Base-by-base conservation (phyloP, 2,888 invertebrate genomes). In the Frankliniella intonsa region DNA sequence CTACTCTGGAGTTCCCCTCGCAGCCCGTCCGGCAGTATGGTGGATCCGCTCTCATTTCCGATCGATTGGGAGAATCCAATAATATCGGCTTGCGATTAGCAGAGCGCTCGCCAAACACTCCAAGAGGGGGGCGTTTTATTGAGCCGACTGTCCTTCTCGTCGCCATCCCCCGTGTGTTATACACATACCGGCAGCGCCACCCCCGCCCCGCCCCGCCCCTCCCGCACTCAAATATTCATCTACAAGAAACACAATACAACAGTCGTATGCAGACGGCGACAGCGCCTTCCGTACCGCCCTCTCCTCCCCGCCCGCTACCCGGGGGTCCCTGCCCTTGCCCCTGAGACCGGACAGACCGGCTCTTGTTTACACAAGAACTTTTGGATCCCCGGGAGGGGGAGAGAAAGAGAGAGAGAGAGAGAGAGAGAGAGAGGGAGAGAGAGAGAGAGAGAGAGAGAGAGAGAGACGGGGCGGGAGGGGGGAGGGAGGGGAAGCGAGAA, bases 301-400 rank as follows among this genome's bases (percentile, higher is more conserved):
- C 0, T 0, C n/a, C 62, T 62, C 62, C 17, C 62, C 5, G 7
- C 17, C 62, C 3, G 38, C 3, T 5, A 38, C 38, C 38, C 2
- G 38, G n/a, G n/a, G n/a, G n/a, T 55, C 55, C n/a, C 62, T 62
- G 19, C 62, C 7, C 62, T 62, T n/a, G 17, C 62, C 62, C n/a
- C 62, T 62, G 62, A 62, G 62, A 62, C 62, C n/a, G 62, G 7
- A 17, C 62, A 14, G 7, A 1, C 11, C 62, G 55, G 69, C 69
- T 3, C 69, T 25, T 76, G 69, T 76, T 76, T 76, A 76, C 69
- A 76, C 22, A 25, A 12, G 22, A 76, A 76, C 69, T 76, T 76
- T 76, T 7, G 69, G 8, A n/a, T 69, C 11, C 69, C n/a, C 69
- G 11, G 22, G 69, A 22, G 69, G 25, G 69, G 22, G 62, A n/a